Evolutionary conservation across 2,113 vertebrate genomes (phyloP).

Genomic region (Anhinga rufa): DNA sequence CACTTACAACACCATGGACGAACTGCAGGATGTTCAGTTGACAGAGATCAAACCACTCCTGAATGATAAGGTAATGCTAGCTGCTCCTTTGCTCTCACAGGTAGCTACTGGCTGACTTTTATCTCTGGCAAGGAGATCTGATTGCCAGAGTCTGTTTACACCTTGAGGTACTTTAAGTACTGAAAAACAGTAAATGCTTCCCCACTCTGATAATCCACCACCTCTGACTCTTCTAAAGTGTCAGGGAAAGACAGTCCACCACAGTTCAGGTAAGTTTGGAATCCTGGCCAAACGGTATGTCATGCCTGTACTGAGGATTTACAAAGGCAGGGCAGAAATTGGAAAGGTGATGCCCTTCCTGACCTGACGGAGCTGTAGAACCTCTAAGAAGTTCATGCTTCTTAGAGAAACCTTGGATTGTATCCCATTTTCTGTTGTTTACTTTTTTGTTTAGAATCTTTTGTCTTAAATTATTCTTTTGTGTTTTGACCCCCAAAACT

Average conservation of each 20-base stretch:
- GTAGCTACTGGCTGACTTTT: background rate
- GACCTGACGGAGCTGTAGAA: background rate
- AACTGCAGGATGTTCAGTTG: constrained; percentile 93
- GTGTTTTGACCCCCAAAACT: background rate
- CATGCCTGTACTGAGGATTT: background rate
- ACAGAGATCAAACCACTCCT: constrained; percentile 95
- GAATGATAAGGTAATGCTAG: constrained; percentile 85
- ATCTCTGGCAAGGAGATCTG: background rate
- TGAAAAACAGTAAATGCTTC: background rate
- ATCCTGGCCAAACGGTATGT: background rate
- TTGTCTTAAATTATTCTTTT: background rate
- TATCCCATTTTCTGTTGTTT: background rate
- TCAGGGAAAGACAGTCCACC: background rate
- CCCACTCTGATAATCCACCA: background rate
- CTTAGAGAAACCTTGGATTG: background rate
- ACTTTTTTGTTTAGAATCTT: background rate
- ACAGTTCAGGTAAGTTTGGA: background rate
- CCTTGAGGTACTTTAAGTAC: background rate
- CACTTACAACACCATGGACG: constrained; percentile 79
- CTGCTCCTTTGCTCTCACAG: background rate
- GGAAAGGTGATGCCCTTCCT: background rate
- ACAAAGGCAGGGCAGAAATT: background rate
- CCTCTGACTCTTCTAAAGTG: background rate
- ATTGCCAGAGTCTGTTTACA: background rate
- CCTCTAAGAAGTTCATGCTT: background rate